These are phyloP conservation scores for Drosophila parthenogenetica DNA, from an alignment of 2,888 invertebrate species.

Conservation along the genomic window DNA sequence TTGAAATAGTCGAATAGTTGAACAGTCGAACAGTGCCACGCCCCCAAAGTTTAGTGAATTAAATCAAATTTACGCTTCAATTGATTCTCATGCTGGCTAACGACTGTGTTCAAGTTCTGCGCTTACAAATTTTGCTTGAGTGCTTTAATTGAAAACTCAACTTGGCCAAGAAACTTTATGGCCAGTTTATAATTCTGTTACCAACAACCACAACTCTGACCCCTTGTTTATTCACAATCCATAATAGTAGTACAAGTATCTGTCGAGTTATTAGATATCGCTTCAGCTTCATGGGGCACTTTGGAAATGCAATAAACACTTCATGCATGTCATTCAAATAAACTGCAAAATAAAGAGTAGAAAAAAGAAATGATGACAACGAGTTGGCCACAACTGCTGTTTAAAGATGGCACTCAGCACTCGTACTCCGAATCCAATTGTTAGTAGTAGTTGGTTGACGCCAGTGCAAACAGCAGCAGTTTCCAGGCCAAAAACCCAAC, in stretches of 20 bases:
- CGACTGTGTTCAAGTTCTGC: slow-evolving; percentile 51
- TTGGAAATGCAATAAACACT: slow-evolving; percentile 71
- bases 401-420: slow-evolving; percentile 2
- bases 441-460: slow-evolving; percentile 5
- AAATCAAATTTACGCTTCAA: slow-evolving; percentile 74
- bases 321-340: slow-evolving; percentile 60
- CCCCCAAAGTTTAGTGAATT: slow-evolving; percentile 64
- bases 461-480: slow-evolving; percentile 25
- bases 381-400: slow-evolving; percentile 27
- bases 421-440: not conserved
- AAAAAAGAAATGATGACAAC: slow-evolving; percentile 17
- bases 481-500: slow-evolving; percentile 31
- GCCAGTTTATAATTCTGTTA: slow-evolving; percentile 49
- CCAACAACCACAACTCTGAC: not conserved
- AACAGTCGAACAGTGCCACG: slow-evolving; percentile 28
- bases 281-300: slow-evolving; percentile 46
- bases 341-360: slow-evolving; percentile 10
- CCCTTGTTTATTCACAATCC: not conserved
- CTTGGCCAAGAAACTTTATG: slow-evolving; percentile 37
- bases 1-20: not conserved
- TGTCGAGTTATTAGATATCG: slow-evolving; percentile 49
- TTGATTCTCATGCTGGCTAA: slow-evolving; percentile 66
- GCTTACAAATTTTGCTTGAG: slow-evolving; percentile 49
- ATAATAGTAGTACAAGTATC: slow-evolving; percentile 25
- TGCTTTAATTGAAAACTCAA: slow-evolving; percentile 62